Percentiles rank a stretch among this genome's conserved stretches.
Conservation (phyloP, 2,888 invertebrate species). For the Malachius bipustulatus region DNA sequence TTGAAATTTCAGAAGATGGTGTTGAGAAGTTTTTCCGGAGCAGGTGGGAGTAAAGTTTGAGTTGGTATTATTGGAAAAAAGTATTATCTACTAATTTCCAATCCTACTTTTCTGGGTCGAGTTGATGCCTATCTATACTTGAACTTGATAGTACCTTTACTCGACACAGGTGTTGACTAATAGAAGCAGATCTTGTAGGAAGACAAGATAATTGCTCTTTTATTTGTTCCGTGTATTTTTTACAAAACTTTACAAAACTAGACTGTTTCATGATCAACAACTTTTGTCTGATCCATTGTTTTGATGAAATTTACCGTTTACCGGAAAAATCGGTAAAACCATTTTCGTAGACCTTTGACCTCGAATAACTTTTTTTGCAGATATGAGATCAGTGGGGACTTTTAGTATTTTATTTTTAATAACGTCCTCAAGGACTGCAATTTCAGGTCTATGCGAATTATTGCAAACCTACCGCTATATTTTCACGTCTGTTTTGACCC, state of each 20-base stretch:
- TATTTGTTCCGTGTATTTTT: constrained; percentile 18
- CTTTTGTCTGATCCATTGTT: too few relatives aligned
- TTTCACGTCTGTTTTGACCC: too few relatives aligned
- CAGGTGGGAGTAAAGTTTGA: constrained; percentile 10
- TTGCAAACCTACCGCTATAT: too few relatives aligned
- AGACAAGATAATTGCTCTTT: constrained; percentile 19
- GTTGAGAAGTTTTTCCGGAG: constrained; percentile 12
- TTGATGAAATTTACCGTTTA: too few relatives aligned
- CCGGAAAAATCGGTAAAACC: too few relatives aligned
- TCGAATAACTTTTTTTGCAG: too few relatives aligned
- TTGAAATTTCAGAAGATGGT: constrained; percentile 11
- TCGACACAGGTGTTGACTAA: constrained; percentile 19
- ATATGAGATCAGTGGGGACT: too few relatives aligned
- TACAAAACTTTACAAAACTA: constrained; percentile 19
- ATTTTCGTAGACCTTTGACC: too few relatives aligned
- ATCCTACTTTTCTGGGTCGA: constrained; percentile 22
- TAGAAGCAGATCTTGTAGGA: constrained; percentile 19
- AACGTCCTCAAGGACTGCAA: too few relatives aligned
- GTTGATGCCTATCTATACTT: constrained; percentile 12
- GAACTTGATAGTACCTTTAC: constrained; percentile 20
- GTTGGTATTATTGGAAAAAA: constrained; percentile 11
- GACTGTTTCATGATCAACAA: too few relatives aligned
- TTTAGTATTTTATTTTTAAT: too few relatives aligned
- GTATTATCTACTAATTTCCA: constrained; percentile 21
- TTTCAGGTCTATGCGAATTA: too few relatives aligned